Conservation (phyloP, 2,888 invertebrate genomes). For the Cantharis rustica region DNA sequence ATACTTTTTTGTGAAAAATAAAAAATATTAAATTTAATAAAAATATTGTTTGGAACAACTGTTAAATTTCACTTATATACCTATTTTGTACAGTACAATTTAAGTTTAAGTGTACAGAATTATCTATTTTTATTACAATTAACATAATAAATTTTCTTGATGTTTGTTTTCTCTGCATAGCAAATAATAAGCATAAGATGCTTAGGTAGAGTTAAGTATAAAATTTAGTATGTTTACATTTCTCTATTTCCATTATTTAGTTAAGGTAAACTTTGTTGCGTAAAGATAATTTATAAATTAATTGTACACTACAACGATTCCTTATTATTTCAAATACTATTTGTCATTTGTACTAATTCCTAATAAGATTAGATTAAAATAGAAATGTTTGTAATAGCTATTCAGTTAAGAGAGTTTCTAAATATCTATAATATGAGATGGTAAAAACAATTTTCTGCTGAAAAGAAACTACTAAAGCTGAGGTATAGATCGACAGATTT, state of each 20-base stretch:
- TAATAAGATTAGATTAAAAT: background rate
- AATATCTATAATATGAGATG: background rate
- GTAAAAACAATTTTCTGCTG: too few species aligned
- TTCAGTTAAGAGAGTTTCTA: background rate
- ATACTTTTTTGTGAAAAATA: too few species aligned
- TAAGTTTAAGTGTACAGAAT: background rate
- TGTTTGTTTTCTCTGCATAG: slow-evolving; percentile 1
- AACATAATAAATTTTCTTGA: background rate
- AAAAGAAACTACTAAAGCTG: too few species aligned
- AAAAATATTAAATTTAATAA: too few species aligned
- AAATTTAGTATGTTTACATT: background rate
- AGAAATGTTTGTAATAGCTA: background rate
- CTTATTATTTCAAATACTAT: background rate
- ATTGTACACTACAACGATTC: background rate
- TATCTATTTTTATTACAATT: background rate
- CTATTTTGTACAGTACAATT: too few species aligned
- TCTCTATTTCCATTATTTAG: background rate
- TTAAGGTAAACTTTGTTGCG: background rate
- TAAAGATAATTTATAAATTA: slow-evolving; percentile 1
- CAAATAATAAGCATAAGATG: slow-evolving; percentile 4
- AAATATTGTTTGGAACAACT: too few species aligned
- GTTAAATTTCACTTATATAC: too few species aligned
- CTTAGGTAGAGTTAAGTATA: background rate
- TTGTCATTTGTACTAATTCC: background rate
- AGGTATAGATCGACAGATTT: too few species aligned